Evolutionary conservation across 2,888 invertebrate species (phyloP).

Genomic region (Limnephilus auricula): DNA sequence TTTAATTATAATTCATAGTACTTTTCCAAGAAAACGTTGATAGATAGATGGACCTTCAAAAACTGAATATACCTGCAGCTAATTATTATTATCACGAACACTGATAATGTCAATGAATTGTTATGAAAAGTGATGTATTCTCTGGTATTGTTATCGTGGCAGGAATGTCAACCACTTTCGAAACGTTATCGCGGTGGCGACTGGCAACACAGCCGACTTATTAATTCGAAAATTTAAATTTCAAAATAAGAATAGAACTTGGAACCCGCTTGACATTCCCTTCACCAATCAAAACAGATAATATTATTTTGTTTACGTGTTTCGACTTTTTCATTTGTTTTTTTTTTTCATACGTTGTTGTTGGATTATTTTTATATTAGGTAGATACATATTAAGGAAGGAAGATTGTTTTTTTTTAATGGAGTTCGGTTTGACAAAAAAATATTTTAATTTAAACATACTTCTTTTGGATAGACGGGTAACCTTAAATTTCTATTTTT

Average conservation of each 20-base stretch:
- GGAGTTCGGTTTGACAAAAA: neutral
- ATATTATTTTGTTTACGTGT: conserved; percentile 10
- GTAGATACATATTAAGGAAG: neutral
- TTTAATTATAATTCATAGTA: neutral
- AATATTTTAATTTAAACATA: no score
- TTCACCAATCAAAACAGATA: neutral
- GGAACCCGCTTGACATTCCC: conserved; percentile 2
- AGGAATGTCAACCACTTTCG: conserved; percentile 45
- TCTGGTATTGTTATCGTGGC: conserved; percentile 34
- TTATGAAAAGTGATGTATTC: conserved; percentile 37
- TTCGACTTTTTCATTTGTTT: neutral
- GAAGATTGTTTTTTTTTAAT: neutral
- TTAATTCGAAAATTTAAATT: conserved; percentile 38
- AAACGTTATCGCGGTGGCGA: conserved; percentile 27
- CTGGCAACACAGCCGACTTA: conserved; percentile 8
- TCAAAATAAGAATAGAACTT: conserved; percentile 18
- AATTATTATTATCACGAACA: conserved; percentile 33
- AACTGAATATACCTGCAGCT: neutral
- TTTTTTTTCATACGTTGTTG: neutral
- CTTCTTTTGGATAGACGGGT: no score
- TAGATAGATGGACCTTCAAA: neutral
- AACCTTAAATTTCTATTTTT: no score
- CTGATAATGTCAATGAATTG: conserved; percentile 41
- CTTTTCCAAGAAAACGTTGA: neutral
- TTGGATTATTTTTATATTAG: neutral